These are phyloP conservation scores for Polyergus mexicanus DNA, from an alignment of 1,140 invertebrate genomes.

Conservation along the genomic window DNA sequence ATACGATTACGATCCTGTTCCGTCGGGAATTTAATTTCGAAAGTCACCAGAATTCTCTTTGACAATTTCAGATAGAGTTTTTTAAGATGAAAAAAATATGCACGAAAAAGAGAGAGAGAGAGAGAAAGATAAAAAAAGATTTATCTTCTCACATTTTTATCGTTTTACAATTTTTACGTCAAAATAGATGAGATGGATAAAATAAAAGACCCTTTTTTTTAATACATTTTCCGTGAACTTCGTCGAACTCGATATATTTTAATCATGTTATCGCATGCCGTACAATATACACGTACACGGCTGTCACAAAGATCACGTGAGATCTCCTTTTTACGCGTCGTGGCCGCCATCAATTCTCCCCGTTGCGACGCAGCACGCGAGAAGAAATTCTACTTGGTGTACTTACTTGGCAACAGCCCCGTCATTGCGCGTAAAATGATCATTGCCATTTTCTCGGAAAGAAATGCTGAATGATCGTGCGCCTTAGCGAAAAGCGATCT, in stretches of 20 bases:
- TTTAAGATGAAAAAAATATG: background rate
- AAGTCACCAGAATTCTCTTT: slow-evolving; percentile 17
- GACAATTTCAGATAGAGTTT: background rate
- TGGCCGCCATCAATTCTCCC: slow-evolving; percentile 37
- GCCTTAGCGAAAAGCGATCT: slow-evolving; percentile 31
- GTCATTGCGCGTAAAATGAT: slow-evolving; percentile 31
- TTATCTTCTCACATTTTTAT: slow-evolving; percentile 11
- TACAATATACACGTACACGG: background rate
- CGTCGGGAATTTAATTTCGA: background rate
- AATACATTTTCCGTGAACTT: background rate
- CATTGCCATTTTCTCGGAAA: slow-evolving; percentile 14
- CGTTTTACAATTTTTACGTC: background rate
- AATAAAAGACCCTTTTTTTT: background rate
- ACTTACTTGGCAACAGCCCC: background rate
- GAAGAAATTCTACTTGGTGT: slow-evolving; percentile 20
- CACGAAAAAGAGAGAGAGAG: too few species aligned
- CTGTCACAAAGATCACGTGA: slow-evolving; percentile 5
- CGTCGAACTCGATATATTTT: slow-evolving; percentile 16
- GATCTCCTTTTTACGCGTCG: slow-evolving; percentile 27
- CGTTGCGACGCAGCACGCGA: slow-evolving; percentile 11
- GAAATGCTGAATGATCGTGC: slow-evolving; percentile 47
- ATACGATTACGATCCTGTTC: slow-evolving; percentile 31
- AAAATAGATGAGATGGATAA: background rate
- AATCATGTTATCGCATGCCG: slow-evolving; percentile 52
- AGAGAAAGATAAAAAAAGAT: background rate